These are phyloP conservation scores for Gerosis bhagava DNA, from an alignment of 2,888 invertebrate genomes.

Conservation along the genomic window DNA sequence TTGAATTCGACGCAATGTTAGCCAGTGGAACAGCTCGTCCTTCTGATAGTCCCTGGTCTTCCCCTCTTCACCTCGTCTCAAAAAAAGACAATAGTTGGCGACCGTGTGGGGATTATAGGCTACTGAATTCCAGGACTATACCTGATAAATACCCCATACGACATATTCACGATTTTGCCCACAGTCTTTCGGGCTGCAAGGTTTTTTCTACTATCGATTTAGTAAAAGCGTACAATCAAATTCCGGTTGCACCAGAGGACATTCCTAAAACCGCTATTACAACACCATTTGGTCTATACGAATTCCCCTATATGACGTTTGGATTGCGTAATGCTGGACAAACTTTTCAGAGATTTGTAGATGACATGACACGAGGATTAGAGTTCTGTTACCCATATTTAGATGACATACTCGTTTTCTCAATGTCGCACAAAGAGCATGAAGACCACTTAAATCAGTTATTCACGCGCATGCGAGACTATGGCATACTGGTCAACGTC, in stretches of 20 bases:
- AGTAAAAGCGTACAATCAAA: conserved; percentile 45
- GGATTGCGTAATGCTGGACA: conserved; percentile 47
- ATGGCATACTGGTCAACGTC: too few relatives aligned
- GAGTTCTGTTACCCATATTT: background rate
- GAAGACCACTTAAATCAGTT: too few relatives aligned
- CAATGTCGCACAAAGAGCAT: too few relatives aligned
- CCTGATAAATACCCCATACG: conserved; percentile 21
- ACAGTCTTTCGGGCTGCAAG: conserved; percentile 15
- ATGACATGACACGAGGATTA: background rate
- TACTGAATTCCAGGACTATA: conserved; percentile 21
- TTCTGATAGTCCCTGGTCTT: conserved; percentile 22
- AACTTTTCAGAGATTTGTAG: background rate
- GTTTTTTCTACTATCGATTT: conserved; percentile 21
- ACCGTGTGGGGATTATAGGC: conserved; percentile 24
- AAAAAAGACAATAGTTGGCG: conserved; percentile 28
- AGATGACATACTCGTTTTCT: background rate
- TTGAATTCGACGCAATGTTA: conserved; percentile 1
- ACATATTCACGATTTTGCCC: conserved; percentile 25
- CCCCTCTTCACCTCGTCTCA: conserved; percentile 25
- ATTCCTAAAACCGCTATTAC: conserved; percentile 44
- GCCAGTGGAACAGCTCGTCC: conserved; percentile 3
- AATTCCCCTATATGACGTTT: conserved; percentile 44
- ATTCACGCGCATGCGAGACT: too few relatives aligned
- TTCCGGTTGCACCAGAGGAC: conserved; percentile 44
- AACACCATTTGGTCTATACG: conserved; percentile 38